Evolutionary conservation across 2,113 vertebrate genomes (phyloP), one percentile per base, ranked within the genome.

Genomic region (Tichodroma muraria): DNA sequence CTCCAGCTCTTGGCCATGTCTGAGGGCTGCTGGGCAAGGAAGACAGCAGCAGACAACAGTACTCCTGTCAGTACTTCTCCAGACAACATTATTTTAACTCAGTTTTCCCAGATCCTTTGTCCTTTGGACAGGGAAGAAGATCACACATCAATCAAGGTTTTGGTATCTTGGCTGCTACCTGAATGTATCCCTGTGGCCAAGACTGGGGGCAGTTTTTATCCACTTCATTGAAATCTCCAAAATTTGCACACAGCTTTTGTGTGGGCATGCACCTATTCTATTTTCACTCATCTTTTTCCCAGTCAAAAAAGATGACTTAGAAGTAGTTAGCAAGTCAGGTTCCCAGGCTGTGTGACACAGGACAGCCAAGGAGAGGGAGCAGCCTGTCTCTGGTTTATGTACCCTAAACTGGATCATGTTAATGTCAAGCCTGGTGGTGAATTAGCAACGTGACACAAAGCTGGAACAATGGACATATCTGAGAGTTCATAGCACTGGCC

Each of bases 301-400:
- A 80, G 60, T 71, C 31, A 47, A 88, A 90, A n/a, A 97, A 40
- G 22, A 78, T 1, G 13, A 16, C 31, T 40, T 25, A 35, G 35
- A 31, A 9, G 35, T 4, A 14, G 20, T 7, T 5, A 96, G 42
- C 82, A 95, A 90, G 59, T 47, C 90, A 54, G 70, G 78, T 85
- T 97, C 80, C 93, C 83, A 92, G 80, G 87, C 95, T 90, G 31
- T 90, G 31, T 64, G 71, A 95, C 90, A 78, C 66, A 68, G 54
- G 71, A 79, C 50, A 87, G 85, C 66, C 91, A 89, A 89, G 84
- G 88, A 53, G 78, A 76, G 81, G 90, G 93, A 94, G 77, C 38
- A 53, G 56, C 25, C 15, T 0, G n/a, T 73, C 54, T 80, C 91
- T 76, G 80, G 33, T 63, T 85, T 47, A 45, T 0, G 12, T 6